Evolutionary conservation across 2,113 vertebrate species (phyloP).

Genomic region (Athene noctua): DNA sequence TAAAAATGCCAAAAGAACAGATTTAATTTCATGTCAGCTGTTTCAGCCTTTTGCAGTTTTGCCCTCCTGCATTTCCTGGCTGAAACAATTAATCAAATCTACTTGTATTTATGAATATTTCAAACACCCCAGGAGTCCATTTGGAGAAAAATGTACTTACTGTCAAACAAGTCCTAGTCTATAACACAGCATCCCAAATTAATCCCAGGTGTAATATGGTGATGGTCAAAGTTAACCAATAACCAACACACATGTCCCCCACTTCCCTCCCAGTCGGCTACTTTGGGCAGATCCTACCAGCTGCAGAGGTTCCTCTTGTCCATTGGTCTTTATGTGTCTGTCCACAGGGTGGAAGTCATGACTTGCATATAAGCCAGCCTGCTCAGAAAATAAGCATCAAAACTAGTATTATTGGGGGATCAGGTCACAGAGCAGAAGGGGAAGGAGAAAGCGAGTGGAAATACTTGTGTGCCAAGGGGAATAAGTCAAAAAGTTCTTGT

Average conservation of each 20-base stretch:
- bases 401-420: not conserved
- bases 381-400: not conserved
- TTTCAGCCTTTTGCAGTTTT: not conserved
- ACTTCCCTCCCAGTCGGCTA: rapidly evolving
- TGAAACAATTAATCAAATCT: not conserved
- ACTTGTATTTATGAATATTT: not conserved
- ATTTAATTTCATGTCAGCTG: not conserved
- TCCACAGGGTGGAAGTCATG: conserved; percentile 41
- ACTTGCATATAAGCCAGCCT: not conserved
- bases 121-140: not conserved
- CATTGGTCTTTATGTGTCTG: not conserved
- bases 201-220: not conserved
- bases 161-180: not conserved
- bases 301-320: not conserved
- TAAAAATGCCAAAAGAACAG: not conserved
- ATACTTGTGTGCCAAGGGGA: not conserved
- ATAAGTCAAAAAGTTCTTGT: not conserved
- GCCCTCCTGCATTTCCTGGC: not conserved
- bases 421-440: not conserved
- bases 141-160: not conserved
- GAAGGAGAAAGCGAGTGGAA: not conserved
- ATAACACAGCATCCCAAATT: not conserved
- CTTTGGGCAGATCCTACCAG: not conserved
- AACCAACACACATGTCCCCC: no score
- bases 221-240: not conserved